A percentile compares a stretch with the other conserved stretches of the same genome.
These are phyloP conservation scores for Nothoprocta pentlandii DNA, from an alignment of 2,113 vertebrate genomes.

Conservation along the genomic window DNA sequence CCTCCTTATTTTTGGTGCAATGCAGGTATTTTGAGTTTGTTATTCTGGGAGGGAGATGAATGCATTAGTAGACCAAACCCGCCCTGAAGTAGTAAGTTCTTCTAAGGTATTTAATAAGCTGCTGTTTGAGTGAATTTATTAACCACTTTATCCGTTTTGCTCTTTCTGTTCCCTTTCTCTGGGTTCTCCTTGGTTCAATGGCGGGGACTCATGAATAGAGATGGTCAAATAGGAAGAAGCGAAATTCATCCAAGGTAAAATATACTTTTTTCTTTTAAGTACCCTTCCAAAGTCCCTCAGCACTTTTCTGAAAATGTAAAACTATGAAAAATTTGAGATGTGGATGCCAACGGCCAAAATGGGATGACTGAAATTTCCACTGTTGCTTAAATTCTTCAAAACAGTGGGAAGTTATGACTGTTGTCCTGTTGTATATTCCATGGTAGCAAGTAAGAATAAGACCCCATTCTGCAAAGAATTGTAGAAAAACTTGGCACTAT, in stretches of 20 bases:
- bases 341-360: not conserved
- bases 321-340: not conserved
- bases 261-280: not conserved
- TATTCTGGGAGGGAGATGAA: not conserved
- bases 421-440: not conserved
- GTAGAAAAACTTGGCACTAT: not conserved
- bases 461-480: not conserved
- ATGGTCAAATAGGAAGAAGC: constrained; percentile 79
- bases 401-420: not conserved
- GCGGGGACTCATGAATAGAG: constrained; percentile 57
- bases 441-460: not conserved
- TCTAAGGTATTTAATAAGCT: not conserved
- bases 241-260: constrained; percentile 80
- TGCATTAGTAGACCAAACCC: not conserved
- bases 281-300: not conserved
- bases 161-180: not conserved
- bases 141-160: not conserved
- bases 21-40: constrained; percentile 51
- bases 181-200: not conserved
- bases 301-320: not conserved
- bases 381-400: not conserved
- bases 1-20: constrained; percentile 12
- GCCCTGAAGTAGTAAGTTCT: not conserved
- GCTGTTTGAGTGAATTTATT: constrained; percentile 1
- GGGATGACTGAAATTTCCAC: not conserved